Conservation (phyloP, 2,797 vertebrate species). For the Syngnathus rostellatus region DNA sequence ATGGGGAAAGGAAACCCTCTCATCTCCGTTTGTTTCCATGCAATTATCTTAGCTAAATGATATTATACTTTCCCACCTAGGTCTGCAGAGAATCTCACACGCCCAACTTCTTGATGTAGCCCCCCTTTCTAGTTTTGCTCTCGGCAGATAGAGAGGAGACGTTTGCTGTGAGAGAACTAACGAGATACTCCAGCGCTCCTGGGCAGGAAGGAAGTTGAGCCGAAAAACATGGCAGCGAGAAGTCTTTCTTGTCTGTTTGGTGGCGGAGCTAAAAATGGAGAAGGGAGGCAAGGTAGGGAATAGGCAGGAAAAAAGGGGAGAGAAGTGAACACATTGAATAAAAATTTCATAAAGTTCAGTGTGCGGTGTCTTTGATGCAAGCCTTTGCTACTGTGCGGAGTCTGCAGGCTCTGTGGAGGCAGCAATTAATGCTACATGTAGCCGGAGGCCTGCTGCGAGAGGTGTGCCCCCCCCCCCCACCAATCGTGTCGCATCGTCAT, state of each 20-base stretch:
- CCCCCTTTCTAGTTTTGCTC: constrained; percentile 52
- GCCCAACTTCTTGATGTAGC: constrained; percentile 54
- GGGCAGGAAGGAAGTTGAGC: constrained; percentile 77
- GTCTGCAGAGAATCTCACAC: constrained; percentile 38
- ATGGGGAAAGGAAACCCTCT: constrained; percentile 47
- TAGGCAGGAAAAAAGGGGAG: constrained; percentile 54
- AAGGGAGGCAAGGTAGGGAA: constrained; percentile 56
- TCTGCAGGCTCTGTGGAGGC: constrained; percentile 69
- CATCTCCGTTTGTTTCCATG: constrained; percentile 38
- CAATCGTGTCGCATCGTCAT: constrained; percentile 40
- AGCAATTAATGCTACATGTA: constrained; percentile 71
- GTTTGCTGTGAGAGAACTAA: constrained; percentile 67
- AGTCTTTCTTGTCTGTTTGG: constrained; percentile 72
- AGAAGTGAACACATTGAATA: constrained; percentile 72
- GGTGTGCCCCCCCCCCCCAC: constrained; percentile 10
- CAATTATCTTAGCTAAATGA: constrained; percentile 58
- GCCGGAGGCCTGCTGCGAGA: constrained; percentile 47
- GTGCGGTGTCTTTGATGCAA: constrained; percentile 73
- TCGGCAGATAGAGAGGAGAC: constrained; percentile 62
- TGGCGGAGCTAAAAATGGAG: constrained; percentile 50
- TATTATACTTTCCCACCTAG: constrained; percentile 44
- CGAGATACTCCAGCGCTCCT: constrained; percentile 65
- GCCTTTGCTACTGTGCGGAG: constrained; percentile 55
- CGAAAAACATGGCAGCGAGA: constrained; percentile 59
- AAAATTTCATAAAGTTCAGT: constrained; percentile 77